Conservation (phyloP, 2,113 vertebrate genomes). For the Sarotherodon lohbergeri region DNA sequence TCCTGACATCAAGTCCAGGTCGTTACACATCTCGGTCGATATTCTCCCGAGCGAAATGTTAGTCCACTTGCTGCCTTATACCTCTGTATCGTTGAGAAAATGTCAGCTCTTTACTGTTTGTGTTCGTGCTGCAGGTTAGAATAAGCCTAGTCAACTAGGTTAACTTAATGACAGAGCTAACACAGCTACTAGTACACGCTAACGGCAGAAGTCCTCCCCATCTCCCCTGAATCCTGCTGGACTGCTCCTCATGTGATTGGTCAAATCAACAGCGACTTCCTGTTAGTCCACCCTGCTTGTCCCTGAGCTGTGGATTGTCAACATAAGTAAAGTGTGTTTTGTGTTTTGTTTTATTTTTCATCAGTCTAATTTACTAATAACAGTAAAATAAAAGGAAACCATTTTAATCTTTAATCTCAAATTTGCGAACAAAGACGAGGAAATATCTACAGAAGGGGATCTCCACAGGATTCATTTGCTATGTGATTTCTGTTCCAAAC, state of each 20-base stretch:
- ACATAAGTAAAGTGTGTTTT: neutral
- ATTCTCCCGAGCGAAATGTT: neutral
- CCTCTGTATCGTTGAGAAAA: neutral
- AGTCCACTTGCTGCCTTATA: neutral
- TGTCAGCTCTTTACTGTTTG: neutral
- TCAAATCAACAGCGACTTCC: slow-evolving; percentile 16
- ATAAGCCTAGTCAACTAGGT: neutral
- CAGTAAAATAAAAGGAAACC: neutral
- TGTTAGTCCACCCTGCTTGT: neutral
- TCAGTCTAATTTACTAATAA: neutral
- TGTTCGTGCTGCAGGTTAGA: neutral
- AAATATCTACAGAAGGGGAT: neutral
- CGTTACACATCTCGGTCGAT: slow-evolving; percentile 31
- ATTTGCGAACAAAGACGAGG: neutral
- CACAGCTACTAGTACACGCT: slow-evolving; percentile 16
- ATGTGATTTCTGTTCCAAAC: neutral
- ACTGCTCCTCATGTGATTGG: slow-evolving; percentile 33
- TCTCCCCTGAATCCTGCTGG: neutral
- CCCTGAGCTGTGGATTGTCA: neutral
- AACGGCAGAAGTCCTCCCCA: neutral
- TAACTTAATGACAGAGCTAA: slow-evolving; percentile 31
- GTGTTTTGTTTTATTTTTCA: neutral
- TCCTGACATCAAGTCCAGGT: slow-evolving; percentile 23
- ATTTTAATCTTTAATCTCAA: neutral
- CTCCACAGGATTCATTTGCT: neutral